A percentile compares a stretch with the other conserved stretches of the same genome.
phyloP scores from a whole-genome alignment of 2,113 vertebrate species.

The Tachysurus fulvidraco region DNA sequence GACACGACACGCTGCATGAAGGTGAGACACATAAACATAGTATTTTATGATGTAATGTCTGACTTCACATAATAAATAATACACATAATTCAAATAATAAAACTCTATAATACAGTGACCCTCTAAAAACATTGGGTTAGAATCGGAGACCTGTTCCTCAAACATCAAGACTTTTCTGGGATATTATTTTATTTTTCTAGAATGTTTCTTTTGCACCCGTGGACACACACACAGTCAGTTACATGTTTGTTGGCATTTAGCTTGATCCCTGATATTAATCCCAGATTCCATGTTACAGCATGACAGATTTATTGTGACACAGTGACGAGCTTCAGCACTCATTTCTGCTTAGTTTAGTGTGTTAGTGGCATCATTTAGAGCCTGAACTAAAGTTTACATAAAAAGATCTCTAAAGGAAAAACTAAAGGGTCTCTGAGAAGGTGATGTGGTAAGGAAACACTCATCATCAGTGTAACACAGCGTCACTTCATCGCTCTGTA shows the following conservation, averaged over 20 bases:
- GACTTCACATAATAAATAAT: too few species aligned
- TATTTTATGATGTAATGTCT: too few species aligned
- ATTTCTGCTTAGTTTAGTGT: background rate
- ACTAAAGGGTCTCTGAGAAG: too few species aligned
- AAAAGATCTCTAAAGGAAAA: too few species aligned
- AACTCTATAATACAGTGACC: background rate
- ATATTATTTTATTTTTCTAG: background rate
- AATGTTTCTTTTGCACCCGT: background rate
- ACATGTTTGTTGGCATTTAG: background rate
- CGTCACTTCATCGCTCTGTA: too few species aligned
- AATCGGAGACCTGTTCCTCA: background rate
- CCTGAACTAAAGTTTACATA: too few species aligned
- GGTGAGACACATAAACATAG: constrained; percentile 62
- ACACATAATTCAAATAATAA: too few species aligned
- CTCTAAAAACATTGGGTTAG: too few species aligned
- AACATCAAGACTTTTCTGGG: background rate
- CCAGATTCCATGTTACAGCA: background rate
- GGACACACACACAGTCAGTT: background rate
- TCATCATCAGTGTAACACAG: too few species aligned
- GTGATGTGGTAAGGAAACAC: too few species aligned
- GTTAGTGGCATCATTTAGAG: background rate
- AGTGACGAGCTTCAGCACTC: background rate
- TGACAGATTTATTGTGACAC: background rate
- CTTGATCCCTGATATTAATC: background rate
- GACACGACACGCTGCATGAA: constrained; percentile 58